Conservation (phyloP, 2,797 vertebrate species). For the Pipistrellus nathusii region DNA sequence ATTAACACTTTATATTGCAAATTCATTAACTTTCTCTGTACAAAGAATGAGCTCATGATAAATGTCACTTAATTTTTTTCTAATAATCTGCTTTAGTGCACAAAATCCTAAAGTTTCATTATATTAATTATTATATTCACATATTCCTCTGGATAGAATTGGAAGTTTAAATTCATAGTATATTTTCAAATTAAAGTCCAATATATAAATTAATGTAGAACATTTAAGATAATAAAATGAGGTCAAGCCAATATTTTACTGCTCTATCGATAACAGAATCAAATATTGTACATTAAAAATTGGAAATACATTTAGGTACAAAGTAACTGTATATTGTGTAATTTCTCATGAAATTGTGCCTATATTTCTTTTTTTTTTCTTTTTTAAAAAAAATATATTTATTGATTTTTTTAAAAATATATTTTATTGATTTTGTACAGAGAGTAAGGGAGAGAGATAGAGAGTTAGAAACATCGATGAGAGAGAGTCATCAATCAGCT, state of each 20-base stretch:
- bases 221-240: slow-evolving; percentile 21
- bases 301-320: neutral
- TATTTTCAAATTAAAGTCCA: neutral
- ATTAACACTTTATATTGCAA: slow-evolving; percentile 64
- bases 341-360: neutral
- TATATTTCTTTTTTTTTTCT: neutral
- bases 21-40: slow-evolving; percentile 45
- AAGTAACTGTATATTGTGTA: neutral
- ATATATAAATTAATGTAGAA: neutral
- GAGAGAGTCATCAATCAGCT: no score
- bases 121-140: slow-evolving; percentile 56
- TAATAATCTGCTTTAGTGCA: neutral
- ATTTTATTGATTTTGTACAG: no score
- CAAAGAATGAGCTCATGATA: no score
- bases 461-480: no score
- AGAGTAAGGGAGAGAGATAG: no score
- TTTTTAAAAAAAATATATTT: no score
- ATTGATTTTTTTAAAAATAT: no score
- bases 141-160: slow-evolving; percentile 8
- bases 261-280: neutral
- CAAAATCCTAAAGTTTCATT: slow-evolving; percentile 58
- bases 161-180: neutral
- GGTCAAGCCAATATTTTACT: slow-evolving; percentile 7
- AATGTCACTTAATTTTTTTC: no score
- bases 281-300: neutral